Evolutionary conservation across 2,888 invertebrate species (phyloP).

Genomic region (Drosophila paranaensis): DNA sequence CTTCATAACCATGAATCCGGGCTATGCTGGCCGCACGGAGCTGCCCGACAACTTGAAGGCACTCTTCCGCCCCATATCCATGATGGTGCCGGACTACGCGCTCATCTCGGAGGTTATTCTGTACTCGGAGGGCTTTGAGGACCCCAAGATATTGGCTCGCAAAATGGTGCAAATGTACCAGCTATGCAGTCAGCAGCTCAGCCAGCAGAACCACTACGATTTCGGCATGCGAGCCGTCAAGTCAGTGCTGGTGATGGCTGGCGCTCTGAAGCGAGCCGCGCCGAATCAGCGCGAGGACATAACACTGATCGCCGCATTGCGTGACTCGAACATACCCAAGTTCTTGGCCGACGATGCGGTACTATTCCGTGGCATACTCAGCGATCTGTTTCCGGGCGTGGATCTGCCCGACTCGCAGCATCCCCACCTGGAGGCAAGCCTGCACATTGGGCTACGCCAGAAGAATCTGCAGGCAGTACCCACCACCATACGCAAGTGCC

Average conservation of each 20-base stretch:
- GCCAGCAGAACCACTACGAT: conserved; percentile 96
- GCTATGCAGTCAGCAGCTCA: conserved; percentile 94
- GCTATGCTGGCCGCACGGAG: conserved; percentile 95
- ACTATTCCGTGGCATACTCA: conserved; percentile 93
- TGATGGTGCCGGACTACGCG: conserved; percentile 97
- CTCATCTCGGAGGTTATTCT: conserved; percentile 95
- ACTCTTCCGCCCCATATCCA: conserved; percentile 93
- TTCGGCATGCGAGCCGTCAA: conserved; percentile 98
- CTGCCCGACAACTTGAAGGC: conserved; percentile 95
- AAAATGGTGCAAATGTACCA: conserved; percentile 98
- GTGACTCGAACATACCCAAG: conserved; percentile 96
- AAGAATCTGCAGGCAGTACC: conserved; percentile 88
- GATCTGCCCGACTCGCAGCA: conserved; percentile 92
- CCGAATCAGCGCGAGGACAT: conserved; percentile 94
- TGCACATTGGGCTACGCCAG: conserved; percentile 86
- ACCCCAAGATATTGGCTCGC: conserved; percentile 93
- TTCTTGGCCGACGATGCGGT: conserved; percentile 93
- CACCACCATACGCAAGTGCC: conserved; percentile 84
- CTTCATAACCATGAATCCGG: conserved; percentile 97
- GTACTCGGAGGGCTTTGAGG: conserved; percentile 97
- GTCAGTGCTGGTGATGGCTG: conserved; percentile 96
- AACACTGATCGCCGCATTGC: conserved; percentile 92
- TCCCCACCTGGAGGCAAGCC: conserved; percentile 89
- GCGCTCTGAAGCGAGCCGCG: conserved; percentile 92
- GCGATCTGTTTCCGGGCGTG: conserved; percentile 95